Evolutionary conservation across 2,888 invertebrate species (phyloP).

Genomic region (Tipula unca): DNA sequence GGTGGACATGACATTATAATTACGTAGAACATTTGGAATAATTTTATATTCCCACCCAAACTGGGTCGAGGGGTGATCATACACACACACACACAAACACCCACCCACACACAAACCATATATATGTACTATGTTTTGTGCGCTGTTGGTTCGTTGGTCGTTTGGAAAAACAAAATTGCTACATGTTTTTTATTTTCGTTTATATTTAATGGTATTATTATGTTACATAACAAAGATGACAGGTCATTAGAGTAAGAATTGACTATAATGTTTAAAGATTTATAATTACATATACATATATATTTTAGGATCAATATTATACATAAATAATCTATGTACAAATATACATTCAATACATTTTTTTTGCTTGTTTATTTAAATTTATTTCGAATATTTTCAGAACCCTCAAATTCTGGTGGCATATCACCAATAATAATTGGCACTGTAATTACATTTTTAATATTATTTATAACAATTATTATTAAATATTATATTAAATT

Average conservation of each 20-base stretch:
- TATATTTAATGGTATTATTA: background rate
- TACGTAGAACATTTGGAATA: background rate
- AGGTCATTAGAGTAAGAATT: background rate
- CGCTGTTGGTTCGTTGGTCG: background rate
- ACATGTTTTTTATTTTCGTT: background rate
- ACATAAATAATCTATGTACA: background rate
- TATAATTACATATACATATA: background rate
- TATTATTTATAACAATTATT: constrained; percentile 18
- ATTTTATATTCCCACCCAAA: background rate
- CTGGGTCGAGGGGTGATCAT: background rate
- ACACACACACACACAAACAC: background rate
- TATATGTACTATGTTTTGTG: background rate
- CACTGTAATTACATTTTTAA: constrained; percentile 15
- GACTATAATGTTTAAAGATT: background rate
- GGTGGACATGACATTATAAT: background rate
- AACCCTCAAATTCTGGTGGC: background rate
- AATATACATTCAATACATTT: background rate
- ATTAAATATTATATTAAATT: constrained; percentile 20
- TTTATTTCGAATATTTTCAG: constrained; percentile 16
- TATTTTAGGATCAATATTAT: background rate
- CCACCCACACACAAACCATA: background rate
- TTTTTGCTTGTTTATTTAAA: background rate
- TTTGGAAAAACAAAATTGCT: background rate
- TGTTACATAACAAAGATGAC: background rate
- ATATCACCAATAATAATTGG: constrained; percentile 19